Evolutionary conservation across 2,888 invertebrate species (phyloP), one percentile per base, ranked within the genome.

Genomic region (Lepas anatifera): DNA sequence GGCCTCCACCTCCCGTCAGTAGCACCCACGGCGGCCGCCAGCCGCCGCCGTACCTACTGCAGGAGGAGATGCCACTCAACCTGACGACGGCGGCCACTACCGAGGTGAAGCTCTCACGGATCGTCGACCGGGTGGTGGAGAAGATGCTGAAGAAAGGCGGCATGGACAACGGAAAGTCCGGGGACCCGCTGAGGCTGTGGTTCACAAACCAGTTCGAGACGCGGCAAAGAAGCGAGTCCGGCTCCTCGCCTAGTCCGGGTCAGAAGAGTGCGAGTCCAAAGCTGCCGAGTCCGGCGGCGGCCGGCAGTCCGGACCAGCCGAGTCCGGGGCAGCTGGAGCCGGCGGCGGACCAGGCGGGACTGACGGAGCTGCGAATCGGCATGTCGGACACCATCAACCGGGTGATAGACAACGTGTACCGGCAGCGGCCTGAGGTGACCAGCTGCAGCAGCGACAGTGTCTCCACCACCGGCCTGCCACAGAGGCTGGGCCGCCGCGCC

Each of bases 361-460:
- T 50, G 11, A 25, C 27, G 50, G 50, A 50, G 50, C 50, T 50
- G 11, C 25, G 27, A 7, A 50, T 50, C 25, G 50, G 25, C 11
- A 50, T 50, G 50, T 50, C 50, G n/a, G 50, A 50, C 27, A 50
- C 50, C 50, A 50, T 50, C 25, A 50, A 50, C 50, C 50, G 50
- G 2, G 50, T 50, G 27, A 50, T 50, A 16, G 58, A 58, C 22
- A 58, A 29, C 35, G 58, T 35, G 32, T 58, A 58, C 58, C 18
- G 58, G 2, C 13, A 11, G 29, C 52, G 41, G 41, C 16, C 11
- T 16, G 52, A 52, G 52, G 52, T 52, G 27, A 27, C 52, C 52
- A 52, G 52, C 52, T 52, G 52, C 32, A 52, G 52, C 52, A 52
- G 52, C 52, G 52, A 52, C 52, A n/a, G 52, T 18, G 52, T 52